Evolutionary conservation across 2,888 invertebrate species (phyloP).

Genomic region (Lochmaea crataegi): DNA sequence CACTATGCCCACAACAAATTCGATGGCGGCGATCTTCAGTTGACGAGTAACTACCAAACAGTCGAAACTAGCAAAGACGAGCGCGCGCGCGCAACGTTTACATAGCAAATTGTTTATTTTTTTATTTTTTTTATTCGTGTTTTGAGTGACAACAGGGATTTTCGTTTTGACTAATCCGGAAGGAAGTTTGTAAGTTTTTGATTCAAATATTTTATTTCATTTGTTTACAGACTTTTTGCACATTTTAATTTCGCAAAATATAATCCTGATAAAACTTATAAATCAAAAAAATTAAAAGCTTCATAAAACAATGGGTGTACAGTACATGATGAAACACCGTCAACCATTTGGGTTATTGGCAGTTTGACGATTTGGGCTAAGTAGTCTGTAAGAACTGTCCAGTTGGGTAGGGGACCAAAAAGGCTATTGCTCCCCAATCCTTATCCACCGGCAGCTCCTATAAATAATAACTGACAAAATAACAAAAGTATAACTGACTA

Average conservation of each 20-base stretch:
- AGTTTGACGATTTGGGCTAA: too few relatives aligned
- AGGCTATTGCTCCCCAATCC: too few relatives aligned
- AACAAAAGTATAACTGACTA: too few relatives aligned
- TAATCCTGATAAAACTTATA: too few relatives aligned
- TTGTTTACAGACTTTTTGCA: neutral
- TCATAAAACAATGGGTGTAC: too few relatives aligned
- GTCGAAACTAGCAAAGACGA: constrained; percentile 17
- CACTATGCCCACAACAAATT: constrained; percentile 55
- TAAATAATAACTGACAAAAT: too few relatives aligned
- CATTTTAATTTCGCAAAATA: neutral
- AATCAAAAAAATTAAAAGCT: too few relatives aligned
- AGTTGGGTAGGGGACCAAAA: too few relatives aligned
- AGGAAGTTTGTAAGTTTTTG: neutral
- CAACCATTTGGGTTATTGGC: too few relatives aligned
- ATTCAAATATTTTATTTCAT: neutral
- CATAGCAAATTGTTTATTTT: neutral
- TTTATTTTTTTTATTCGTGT: neutral
- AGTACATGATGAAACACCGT: too few relatives aligned
- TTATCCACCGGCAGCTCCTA: too few relatives aligned
- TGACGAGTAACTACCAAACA: constrained; percentile 36
- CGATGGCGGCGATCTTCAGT: constrained; percentile 35
- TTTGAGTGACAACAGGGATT: neutral
- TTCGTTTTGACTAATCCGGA: neutral
- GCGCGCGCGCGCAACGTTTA: constrained; percentile 23
- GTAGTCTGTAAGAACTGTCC: too few relatives aligned